Base-by-base conservation (phyloP, 2,888 invertebrate species). In the Lithophane semibrunnea region DNA sequence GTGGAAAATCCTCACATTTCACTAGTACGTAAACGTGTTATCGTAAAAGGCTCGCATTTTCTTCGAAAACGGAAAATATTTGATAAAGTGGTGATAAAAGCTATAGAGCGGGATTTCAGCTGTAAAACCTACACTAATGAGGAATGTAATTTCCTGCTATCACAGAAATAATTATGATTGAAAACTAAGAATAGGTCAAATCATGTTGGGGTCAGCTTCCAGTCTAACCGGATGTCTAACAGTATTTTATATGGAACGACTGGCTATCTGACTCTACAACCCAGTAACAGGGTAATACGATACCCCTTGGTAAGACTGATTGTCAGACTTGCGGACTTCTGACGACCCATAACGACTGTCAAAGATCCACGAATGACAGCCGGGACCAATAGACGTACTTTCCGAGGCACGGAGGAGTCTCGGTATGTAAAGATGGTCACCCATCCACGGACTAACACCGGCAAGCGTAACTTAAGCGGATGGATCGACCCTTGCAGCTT, bases 71-170 rank as follows among this genome's bases (percentile, higher is more conserved):
- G 52, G 74, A 74, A 81, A 86, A 75, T 77, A 72, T 73, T 65
- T 65, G 84, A 85, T 85, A 82, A 85, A 85, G 18, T 16, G 18
- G 73, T 49, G 12, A 75, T 82, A 77, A 84, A 83, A 79, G 16
- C 69, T 42, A 76, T 44, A 44, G 54, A 77, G 56, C 52, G 63
- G 66, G 68, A 77, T 67, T 85, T 77, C 64, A 82, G 67, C 12
- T 54, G 29, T 73, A 82, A 79, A 84, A 77, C 49, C 60, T 56
- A n/a, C 12, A 56, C 56, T 56, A 60, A 66, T 52, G 79, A 42
- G 18, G 18, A 79, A 52, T 73, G 56, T 49, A 79, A 75, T 84
- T 85, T 82, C 12, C 12, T 54, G 63, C 54, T 66, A 81, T 66
- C 69, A 82, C 37, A n/a, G 65, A 73, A 85, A 73, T 65, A 67